Evolutionary conservation across 2,797 vertebrate species (phyloP).

Genomic region (Acanthiza pusilla): DNA sequence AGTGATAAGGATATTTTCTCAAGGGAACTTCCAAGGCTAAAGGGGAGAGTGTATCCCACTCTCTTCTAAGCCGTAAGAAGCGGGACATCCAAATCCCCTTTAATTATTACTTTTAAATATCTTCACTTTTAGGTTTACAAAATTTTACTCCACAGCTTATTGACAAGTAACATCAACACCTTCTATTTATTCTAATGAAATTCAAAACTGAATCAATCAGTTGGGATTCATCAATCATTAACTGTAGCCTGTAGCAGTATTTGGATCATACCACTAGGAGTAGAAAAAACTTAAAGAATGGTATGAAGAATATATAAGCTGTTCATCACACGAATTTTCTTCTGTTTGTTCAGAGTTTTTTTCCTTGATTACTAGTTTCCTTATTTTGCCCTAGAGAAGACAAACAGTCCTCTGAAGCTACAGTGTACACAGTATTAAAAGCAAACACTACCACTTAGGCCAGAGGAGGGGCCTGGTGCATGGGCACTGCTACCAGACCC

Average conservation of each 20-base stretch:
- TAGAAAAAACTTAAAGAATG: not conserved
- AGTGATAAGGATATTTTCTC: not conserved
- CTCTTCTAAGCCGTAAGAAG: not conserved
- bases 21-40: not conserved
- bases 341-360: rapidly evolving
- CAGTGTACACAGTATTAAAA: not conserved
- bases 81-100: not conserved
- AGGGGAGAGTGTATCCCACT: not conserved
- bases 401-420: not conserved
- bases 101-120: not conserved
- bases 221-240: not conserved
- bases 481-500: not conserved
- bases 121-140: not conserved
- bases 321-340: not conserved
- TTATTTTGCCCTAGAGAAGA: not conserved
- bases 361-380: not conserved
- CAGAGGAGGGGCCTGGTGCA: not conserved
- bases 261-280: not conserved
- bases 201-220: not conserved
- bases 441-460: not conserved
- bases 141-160: not conserved
- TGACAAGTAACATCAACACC: not conserved
- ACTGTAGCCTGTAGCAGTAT: not conserved
- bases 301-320: not conserved
- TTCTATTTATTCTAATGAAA: not conserved